phyloP scores from a whole-genome alignment of 64 coral and sea anemone genomes.

The Porites australiensis region DNA sequence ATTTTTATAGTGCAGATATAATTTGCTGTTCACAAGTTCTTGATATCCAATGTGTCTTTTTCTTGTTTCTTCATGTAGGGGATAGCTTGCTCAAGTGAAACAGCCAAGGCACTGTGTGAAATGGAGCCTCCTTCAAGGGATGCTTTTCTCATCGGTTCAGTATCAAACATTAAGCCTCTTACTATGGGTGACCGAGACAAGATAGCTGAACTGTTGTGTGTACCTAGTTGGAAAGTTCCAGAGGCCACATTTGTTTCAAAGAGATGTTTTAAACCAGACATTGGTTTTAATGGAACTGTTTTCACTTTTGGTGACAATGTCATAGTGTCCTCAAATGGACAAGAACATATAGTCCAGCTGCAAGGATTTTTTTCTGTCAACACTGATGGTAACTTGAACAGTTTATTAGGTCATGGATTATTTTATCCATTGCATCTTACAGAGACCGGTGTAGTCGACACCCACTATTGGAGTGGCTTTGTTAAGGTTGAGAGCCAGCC shows the following conservation, averaged over 20 bases:
- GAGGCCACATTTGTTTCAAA: conserved; percentile 10
- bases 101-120: conserved; percentile 14
- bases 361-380: conserved; percentile 51
- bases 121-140: not conserved
- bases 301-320: conserved; percentile 34
- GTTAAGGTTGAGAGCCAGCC: conserved; percentile 40
- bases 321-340: conserved; percentile 6
- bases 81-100: conserved; percentile 18
- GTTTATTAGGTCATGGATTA: conserved; percentile 5
- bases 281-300: conserved; percentile 52
- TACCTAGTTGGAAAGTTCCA: not conserved
- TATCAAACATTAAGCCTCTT: conserved; percentile 26
- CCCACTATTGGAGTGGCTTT: conserved; percentile 56
- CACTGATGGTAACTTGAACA: not conserved
- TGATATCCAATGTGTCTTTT: not conserved
- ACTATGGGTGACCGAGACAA: not conserved
- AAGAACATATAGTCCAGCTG: conserved; percentile 31
- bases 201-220: not conserved
- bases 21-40: not conserved
- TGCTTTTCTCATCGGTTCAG: not conserved
- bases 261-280: conserved; percentile 30
- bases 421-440: not conserved
- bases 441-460: conserved; percentile 15
- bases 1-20: no score
- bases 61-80: conserved; percentile 2